Conservation (phyloP, 2,888 invertebrate genomes). For the Brachyptera risi region DNA sequence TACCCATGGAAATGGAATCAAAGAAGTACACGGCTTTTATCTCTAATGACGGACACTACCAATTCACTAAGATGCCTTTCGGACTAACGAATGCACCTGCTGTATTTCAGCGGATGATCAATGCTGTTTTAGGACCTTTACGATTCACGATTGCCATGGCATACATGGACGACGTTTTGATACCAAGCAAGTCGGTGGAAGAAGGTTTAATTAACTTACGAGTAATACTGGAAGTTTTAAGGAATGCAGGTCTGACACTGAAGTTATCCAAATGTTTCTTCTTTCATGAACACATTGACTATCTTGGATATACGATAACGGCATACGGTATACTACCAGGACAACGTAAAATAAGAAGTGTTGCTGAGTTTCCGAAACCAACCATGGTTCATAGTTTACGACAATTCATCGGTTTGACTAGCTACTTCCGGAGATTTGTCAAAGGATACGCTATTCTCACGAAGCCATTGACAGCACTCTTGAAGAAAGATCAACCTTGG, state of each 20-base stretch:
- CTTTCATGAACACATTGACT: not conserved
- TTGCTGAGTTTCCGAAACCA: conserved; percentile 35
- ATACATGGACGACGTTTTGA: conserved; percentile 37
- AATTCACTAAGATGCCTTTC: conserved; percentile 42
- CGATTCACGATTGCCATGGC: conserved; percentile 29
- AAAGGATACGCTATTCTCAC: conserved; percentile 34
- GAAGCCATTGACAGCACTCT: conserved; percentile 35
- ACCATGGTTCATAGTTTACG: conserved; percentile 35
- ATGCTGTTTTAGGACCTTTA: conserved; percentile 34
- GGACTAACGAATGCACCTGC: conserved; percentile 42
- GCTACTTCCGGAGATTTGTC: conserved; percentile 39
- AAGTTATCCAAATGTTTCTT: not conserved
- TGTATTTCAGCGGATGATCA: conserved; percentile 41
- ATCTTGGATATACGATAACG: not conserved
- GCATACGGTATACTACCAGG: not conserved
- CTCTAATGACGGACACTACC: conserved; percentile 42
- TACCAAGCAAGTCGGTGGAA: conserved; percentile 31
- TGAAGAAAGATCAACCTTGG: conserved; percentile 32
- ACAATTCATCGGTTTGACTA: conserved; percentile 39
- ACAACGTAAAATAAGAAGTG: conserved; percentile 34
- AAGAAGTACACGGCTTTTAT: conserved; percentile 41
- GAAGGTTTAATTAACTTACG: conserved; percentile 34
- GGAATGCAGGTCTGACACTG: not conserved
- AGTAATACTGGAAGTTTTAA: conserved; percentile 27
- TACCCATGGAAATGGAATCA: conserved; percentile 40